Base-by-base conservation (phyloP, 2,888 invertebrate genomes). In the Byasa hedistus region DNA sequence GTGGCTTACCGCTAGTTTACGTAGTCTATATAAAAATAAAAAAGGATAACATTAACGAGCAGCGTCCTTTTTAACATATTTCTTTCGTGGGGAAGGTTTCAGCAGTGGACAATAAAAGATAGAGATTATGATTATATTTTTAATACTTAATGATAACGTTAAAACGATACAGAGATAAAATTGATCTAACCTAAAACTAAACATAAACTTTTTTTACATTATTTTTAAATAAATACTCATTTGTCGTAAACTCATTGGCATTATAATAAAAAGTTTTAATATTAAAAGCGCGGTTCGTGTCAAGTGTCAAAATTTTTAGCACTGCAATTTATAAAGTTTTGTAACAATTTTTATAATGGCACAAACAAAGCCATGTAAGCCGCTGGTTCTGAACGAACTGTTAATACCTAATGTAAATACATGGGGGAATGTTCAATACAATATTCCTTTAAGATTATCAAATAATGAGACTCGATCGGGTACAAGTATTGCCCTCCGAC, bases 351-450 rank as follows among this genome's bases (percentile, higher is more conserved):
- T 67, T 48, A 78, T 52, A 57, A 87, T 88, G 88, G 57, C 81
- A 1, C 71, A 78, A 69, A 68, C 76, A 7, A 79, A 79, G 66
- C 68, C 77, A 7, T 73, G 71, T 60, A 82, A 85, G 63, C 86
- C 85, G 0, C 65, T 84, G 3, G 76, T 76, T 19, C 71, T 90
- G 10, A 81, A 91, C 69, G 83, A 89, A 0, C 72, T 91, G 24
- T 70, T 91, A 17, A 80, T 91, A 60, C 78, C 86, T 60, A 91
- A 91, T 74, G 83, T 91, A 19, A 92, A 91, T 69, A 85, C 84
- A 1, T 92, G 91, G 91, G 92, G 91, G 0, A 91, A 91, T 63
- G 89, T 92, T 15, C 87, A 91, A 69, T 92, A 91, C 67, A 91
- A 89, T 61, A 85, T 91, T 2, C 92, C 91, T 0, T 66, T 91